Base-by-base conservation (phyloP, 2,797 vertebrate genomes). In the Rhinogobio ventralis region DNA sequence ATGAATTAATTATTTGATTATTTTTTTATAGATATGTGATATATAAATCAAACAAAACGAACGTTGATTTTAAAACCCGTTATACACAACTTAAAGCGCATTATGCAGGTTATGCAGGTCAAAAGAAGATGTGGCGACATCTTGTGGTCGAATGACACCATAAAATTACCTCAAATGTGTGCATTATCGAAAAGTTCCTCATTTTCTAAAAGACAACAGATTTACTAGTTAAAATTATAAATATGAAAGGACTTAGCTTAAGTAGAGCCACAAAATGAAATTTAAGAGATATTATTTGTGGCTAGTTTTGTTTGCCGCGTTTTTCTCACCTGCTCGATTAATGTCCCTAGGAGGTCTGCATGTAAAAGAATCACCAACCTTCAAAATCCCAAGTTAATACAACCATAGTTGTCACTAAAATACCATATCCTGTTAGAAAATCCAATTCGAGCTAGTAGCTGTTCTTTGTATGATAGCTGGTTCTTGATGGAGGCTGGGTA, bases 71-170 rank as follows among this genome's bases (percentile, higher is more conserved):
- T 51, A 67, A 33, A 28, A 36, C n/a, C 36, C 3, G 3, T n/a
- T 53, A 36, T 14, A 17, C 25, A 23, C 19, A 10, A 15, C 15
- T 39, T 49, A 51, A 67, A 67, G 53, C 73, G 23, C 13, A 55
- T 4, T 53, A 33, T 7, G 0, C 0, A 74, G 71, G 42, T 57
- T 42, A 60, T 46, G 2, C 60, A 66, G n/a, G n/a, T n/a, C n/a
- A n/a, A n/a, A n/a, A n/a, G 42, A 39, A 45, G n/a, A 28, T 57
- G n/a, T 73, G 80, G 80, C 67, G 80, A 72, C 80, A 82, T 60
- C 80, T 71, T 17, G 68, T 72, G 80, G 80, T 23, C 2, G 36
- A 45, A 33, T 33, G 33, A 57, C 15, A 53, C 20, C 25, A 46
- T 46, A 14, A 11, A 46, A 66, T 5, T 7, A 49, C 19, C 39